Evolutionary conservation across 1,140 invertebrate species (phyloP).

Genomic region (Dendroctonus ponderosae): DNA sequence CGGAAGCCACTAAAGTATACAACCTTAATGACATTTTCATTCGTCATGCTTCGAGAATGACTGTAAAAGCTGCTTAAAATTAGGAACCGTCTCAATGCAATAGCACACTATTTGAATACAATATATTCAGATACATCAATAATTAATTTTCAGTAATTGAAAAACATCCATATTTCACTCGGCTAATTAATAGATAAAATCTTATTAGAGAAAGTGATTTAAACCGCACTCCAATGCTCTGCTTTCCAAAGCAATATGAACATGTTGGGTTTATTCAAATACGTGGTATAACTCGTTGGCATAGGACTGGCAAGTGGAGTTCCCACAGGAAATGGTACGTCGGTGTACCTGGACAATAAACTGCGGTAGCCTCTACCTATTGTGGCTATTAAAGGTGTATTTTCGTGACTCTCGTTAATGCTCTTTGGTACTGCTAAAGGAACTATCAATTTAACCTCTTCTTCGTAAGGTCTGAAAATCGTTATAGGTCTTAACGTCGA

Average conservation of each 20-base stretch:
- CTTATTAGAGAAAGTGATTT: not conserved
- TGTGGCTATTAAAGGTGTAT: constrained; percentile 65
- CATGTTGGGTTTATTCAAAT: constrained; percentile 56
- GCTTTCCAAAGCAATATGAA: constrained; percentile 71
- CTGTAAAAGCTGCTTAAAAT: no score
- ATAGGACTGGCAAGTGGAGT: constrained; percentile 44
- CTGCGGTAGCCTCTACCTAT: constrained; percentile 82
- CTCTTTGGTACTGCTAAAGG: constrained; percentile 47
- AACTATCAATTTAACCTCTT: constrained; percentile 63
- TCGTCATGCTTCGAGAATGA: no score
- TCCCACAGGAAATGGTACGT: constrained; percentile 51
- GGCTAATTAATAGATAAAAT: not conserved
- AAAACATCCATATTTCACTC: no score
- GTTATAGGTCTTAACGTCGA: constrained; percentile 79
- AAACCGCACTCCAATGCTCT: constrained; percentile 63
- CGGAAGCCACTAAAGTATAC: no score
- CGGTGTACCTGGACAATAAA: constrained; percentile 69
- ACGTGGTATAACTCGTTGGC: constrained; percentile 34
- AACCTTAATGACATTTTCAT: no score
- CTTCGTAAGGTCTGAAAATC: constrained; percentile 86
- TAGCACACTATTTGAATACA: no score
- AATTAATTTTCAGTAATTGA: no score
- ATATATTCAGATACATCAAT: no score
- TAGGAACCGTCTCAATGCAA: no score
- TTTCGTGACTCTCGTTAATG: constrained; percentile 48